phyloP scores from a whole-genome alignment of 2,888 invertebrate genomes.

The Scaptomyza polygonia region DNA sequence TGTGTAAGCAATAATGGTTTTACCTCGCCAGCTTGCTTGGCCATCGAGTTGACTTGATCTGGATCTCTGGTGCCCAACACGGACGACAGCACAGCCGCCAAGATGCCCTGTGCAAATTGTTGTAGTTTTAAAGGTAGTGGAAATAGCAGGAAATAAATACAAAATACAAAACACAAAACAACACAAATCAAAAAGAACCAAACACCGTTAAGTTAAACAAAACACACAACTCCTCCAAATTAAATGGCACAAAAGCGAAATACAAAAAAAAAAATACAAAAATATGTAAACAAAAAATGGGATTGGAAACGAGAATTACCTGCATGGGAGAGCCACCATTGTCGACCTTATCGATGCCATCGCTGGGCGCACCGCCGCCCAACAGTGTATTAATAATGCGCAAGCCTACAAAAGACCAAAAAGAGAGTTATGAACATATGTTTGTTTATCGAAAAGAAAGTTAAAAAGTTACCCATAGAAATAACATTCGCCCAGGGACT shows the following conservation, averaged over 20 bases:
- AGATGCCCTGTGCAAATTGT: conserved; percentile 90
- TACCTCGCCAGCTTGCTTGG: conserved; percentile 98
- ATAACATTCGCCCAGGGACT: conserved; percentile 95
- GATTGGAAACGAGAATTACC: no score
- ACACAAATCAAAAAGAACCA: conserved; percentile 30
- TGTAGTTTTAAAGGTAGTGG: conserved; percentile 48
- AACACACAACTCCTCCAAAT: conserved; percentile 32
- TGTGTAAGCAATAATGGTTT: conserved; percentile 80
- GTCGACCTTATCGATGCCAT: conserved; percentile 96
- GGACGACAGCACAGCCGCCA: conserved; percentile 95
- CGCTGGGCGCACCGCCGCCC: conserved; percentile 90
- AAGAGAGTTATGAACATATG: neutral
- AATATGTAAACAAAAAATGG: no score
- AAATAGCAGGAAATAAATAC: conserved; percentile 57
- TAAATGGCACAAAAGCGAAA: conserved; percentile 72
- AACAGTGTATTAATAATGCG: conserved; percentile 93
- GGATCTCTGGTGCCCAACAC: conserved; percentile 96
- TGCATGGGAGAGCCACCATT: conserved; percentile 95
- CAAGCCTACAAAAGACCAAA: conserved; percentile 86
- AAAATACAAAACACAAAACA: conserved; percentile 38
- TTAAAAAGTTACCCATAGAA: conserved; percentile 87
- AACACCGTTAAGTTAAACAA: conserved; percentile 48
- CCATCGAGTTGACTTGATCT: conserved; percentile 96
- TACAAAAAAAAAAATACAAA: conserved; percentile 31
- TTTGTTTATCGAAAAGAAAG: neutral